These are phyloP conservation scores for Lymantria dispar DNA, from an alignment of 2,888 invertebrate species.

Conservation along the genomic window DNA sequence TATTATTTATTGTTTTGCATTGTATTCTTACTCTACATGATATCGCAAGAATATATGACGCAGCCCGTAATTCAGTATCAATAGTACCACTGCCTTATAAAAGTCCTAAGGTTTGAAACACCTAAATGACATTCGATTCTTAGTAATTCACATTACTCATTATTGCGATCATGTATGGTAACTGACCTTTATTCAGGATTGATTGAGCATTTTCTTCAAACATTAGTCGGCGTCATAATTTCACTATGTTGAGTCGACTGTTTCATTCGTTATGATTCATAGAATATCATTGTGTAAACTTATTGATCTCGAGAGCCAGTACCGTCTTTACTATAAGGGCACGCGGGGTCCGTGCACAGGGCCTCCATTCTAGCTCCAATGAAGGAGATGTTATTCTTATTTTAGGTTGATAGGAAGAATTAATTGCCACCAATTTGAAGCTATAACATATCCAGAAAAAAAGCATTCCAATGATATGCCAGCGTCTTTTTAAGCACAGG, in stretches of 20 bases:
- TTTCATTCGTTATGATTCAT: too few relatives aligned
- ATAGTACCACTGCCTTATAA: neutral
- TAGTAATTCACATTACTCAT: constrained; percentile 1
- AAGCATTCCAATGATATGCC: too few relatives aligned
- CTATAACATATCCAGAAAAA: too few relatives aligned
- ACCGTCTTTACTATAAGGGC: too few relatives aligned
- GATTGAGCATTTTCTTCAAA: neutral
- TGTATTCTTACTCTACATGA: constrained; percentile 2
- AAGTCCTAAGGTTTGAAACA: neutral
- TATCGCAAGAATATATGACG: constrained; percentile 6
- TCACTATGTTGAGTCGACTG: neutral
- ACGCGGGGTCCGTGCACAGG: too few relatives aligned
- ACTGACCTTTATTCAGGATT: neutral
- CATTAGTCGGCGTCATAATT: neutral
- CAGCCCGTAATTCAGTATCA: neutral
- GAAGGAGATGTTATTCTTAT: too few relatives aligned
- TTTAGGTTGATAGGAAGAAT: too few relatives aligned
- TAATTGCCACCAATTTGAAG: too few relatives aligned
- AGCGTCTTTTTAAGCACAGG: too few relatives aligned
- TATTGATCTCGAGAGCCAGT: too few relatives aligned
- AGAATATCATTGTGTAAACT: too few relatives aligned
- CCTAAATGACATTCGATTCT: constrained; percentile 5
- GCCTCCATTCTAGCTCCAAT: too few relatives aligned
- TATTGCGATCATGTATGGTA: neutral
- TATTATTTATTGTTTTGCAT: constrained; percentile 4